phyloP scores from a whole-genome alignment of 2,888 invertebrate genomes.

The Cataglyphis rosenhaueri region DNA sequence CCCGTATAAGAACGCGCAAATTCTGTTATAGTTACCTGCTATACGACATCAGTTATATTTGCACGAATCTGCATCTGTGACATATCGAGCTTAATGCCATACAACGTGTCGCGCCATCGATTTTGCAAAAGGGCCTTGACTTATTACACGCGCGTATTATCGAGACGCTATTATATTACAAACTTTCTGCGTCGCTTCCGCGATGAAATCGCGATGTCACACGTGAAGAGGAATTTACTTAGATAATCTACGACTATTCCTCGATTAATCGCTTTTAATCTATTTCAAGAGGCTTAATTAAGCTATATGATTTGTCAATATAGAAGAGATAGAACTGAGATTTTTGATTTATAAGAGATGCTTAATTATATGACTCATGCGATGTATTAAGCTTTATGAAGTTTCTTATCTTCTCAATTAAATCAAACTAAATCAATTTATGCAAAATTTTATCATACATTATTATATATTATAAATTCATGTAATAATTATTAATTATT shows the following conservation, averaged over 20 bases:
- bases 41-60: slow-evolving; percentile 31
- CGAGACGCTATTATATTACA: slow-evolving; percentile 23
- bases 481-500: not conserved
- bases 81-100: slow-evolving; percentile 41
- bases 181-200: not conserved
- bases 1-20: slow-evolving; percentile 32
- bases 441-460: not conserved
- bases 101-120: slow-evolving; percentile 59
- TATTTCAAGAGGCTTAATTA: slow-evolving; percentile 19
- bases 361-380: not conserved
- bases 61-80: slow-evolving; percentile 44
- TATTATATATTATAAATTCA: not conserved
- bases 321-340: not conserved
- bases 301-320: not conserved
- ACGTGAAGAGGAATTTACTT: not conserved
- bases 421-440: not conserved
- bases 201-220: slow-evolving; percentile 23
- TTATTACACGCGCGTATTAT: slow-evolving; percentile 49
- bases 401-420: not conserved
- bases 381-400: not conserved
- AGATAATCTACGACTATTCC: not conserved
- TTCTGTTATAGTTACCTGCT: slow-evolving; percentile 37
- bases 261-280: not conserved
- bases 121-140: slow-evolving; percentile 66
- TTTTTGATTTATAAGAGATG: not conserved